These are phyloP conservation scores for Ceratina calcarata DNA, from an alignment of 1,140 invertebrate species.

Conservation along the genomic window DNA sequence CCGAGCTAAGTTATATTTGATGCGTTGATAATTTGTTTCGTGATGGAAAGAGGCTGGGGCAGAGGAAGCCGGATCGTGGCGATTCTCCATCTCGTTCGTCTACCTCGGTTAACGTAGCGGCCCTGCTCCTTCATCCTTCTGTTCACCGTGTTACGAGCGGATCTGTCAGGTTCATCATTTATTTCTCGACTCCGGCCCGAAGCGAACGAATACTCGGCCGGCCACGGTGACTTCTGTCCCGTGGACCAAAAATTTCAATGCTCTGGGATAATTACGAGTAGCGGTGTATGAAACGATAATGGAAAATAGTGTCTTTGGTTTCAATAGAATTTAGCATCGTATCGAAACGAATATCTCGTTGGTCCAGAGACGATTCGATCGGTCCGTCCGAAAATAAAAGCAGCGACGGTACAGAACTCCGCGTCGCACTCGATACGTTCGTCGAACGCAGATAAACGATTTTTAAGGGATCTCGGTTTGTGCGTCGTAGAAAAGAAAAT, in stretches of 20 bases:
- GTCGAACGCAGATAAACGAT: no score
- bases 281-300: slow-evolving; percentile 7
- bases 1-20: slow-evolving; percentile 80
- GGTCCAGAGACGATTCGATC: slow-evolving; percentile 52
- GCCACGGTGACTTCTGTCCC: slow-evolving; percentile 45
- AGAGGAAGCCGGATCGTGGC: neutral
- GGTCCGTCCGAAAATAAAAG: slow-evolving; percentile 26
- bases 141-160: slow-evolving; percentile 26
- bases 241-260: slow-evolving; percentile 27
- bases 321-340: neutral
- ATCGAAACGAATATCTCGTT: slow-evolving; percentile 44
- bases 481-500: slow-evolving; percentile 51
- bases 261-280: slow-evolving; percentile 30
- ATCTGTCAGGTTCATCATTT: slow-evolving; percentile 68
- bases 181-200: slow-evolving; percentile 61
- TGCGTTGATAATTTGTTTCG: slow-evolving; percentile 80
- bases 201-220: slow-evolving; percentile 53
- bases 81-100: slow-evolving; percentile 8
- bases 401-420: no score
- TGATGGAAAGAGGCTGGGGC: slow-evolving; percentile 44
- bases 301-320: neutral
- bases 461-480: no score
- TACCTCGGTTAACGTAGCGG: neutral
- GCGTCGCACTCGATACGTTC: no score
- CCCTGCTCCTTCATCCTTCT: neutral